Evolutionary conservation across 2,888 invertebrate species (phyloP).

Genomic region (Leptinotarsa rubiginosa): DNA sequence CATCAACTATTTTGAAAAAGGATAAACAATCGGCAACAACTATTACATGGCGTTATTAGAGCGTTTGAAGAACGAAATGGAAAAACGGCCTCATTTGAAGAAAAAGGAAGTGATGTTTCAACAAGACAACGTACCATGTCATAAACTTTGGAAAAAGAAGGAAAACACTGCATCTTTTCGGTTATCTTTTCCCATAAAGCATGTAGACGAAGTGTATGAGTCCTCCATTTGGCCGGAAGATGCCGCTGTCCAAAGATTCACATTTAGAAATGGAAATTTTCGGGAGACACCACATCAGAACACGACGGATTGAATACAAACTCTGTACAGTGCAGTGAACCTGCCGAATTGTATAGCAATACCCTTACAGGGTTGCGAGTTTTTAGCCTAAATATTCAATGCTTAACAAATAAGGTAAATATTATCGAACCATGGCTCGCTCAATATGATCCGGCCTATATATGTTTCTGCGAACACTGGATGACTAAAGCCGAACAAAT

Average conservation of each 20-base stretch:
- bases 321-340: background rate
- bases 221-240: no score
- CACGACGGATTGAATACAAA: background rate
- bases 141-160: no score
- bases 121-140: background rate
- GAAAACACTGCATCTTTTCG: no score
- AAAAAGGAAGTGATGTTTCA: background rate
- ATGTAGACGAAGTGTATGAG: no score
- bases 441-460: background rate
- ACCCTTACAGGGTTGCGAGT: background rate
- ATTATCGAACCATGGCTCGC: background rate
- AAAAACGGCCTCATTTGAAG: no score
- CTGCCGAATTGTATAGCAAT: background rate
- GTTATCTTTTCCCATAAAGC: no score
- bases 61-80: no score
- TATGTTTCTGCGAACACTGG: background rate
- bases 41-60: no score
- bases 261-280: conserved; percentile 4
- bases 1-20: no score
- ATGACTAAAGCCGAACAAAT: background rate
- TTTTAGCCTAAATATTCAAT: background rate
- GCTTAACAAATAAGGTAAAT: background rate
- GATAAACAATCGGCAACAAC: no score
- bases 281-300: background rate
- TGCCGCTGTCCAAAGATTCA: background rate